These are phyloP conservation scores for Metellina segmentata DNA, from an alignment of 2,888 invertebrate genomes.

Conservation along the genomic window DNA sequence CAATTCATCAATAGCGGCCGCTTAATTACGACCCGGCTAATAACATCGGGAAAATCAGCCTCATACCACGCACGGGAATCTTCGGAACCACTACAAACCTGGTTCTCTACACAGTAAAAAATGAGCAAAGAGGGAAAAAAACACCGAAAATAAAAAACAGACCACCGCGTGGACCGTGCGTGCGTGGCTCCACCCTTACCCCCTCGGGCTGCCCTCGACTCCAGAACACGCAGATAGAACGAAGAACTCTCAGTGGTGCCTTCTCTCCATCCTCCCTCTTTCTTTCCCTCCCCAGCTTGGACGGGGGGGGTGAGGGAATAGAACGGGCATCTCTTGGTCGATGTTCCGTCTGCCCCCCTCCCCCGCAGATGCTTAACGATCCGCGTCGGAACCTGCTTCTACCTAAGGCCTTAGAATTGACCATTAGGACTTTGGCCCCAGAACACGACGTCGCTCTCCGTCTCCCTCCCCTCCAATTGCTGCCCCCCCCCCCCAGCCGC, in stretches of 20 bases:
- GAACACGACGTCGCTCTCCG: constrained; percentile 59
- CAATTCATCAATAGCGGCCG: no score
- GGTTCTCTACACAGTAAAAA: no score
- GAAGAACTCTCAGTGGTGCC: constrained; percentile 45
- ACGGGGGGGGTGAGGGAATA: constrained; percentile 15
- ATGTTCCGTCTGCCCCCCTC: constrained; percentile 39
- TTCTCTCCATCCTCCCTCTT: constrained; percentile 34
- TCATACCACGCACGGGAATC: no score
- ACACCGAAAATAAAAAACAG: constrained; percentile 29
- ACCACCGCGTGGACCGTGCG: constrained; percentile 54
- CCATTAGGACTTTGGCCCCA: constrained; percentile 75
- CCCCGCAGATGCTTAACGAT: constrained; percentile 73
- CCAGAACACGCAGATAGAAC: constrained; percentile 33
- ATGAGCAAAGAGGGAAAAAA: not conserved
- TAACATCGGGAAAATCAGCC: no score
- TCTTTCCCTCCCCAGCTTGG: constrained; percentile 24
- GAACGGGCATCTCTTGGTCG: constrained; percentile 53
- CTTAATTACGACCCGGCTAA: no score
- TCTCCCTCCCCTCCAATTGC: constrained; percentile 30
- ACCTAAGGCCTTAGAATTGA: constrained; percentile 76
- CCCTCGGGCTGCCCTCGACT: constrained; percentile 34
- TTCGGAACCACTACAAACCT: no score
- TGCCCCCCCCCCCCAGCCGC: constrained; percentile 37
- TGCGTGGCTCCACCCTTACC: constrained; percentile 54
- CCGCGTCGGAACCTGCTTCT: constrained; percentile 73